Base-by-base conservation (phyloP, 2,797 vertebrate genomes). In the Brotula barbata region DNA sequence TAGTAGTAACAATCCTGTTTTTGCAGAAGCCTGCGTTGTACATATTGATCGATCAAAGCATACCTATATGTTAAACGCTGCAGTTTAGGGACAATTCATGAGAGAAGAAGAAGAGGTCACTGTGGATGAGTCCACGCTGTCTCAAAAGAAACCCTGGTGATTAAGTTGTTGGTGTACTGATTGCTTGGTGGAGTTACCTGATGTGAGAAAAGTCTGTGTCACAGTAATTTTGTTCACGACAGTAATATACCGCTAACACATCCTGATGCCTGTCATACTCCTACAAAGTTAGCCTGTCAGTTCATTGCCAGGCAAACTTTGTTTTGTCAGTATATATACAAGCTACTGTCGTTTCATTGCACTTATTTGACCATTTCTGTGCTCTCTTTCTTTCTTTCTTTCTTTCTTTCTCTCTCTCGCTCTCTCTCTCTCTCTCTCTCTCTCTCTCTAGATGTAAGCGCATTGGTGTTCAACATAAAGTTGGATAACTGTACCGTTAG, bases 361-460 rank as follows among this genome's bases (percentile, higher is more conserved):
- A 96, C 94, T 95, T 95, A 92, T 94, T 92, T 92, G 91, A 93
- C 90, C 93, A 94, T 95, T 93, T 93, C 93, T 96, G 94, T 94
- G 92, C 92, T 93, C 89, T 94, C 43, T 45, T 19, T 19, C 39
- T 41, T 7, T 41, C 37, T 39, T 15, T 39, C 37, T 28, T 89
- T 94, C 92, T 96, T 14, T 37, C 34, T n/a, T 89, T 94, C 92
- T 96, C n/a, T n/a, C n/a, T n/a, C n/a, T n/a, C n/a, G n/a, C n/a
- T n/a, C n/a, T n/a, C 37, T 39, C 37, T 39, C 37, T n/a, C 37
- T 8, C 36, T 39, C 39, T 19, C 39, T 41, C 16, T 41, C 37
- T 39, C 37, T 39, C 41, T 36, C 90, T 94, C 92, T 96, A 88
- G 87, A 91, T 95, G 93, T 97, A 95, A 95, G 93, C 93, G 93